Conservation (phyloP, 2,888 invertebrate genomes). For the Lysandra coridon region DNA sequence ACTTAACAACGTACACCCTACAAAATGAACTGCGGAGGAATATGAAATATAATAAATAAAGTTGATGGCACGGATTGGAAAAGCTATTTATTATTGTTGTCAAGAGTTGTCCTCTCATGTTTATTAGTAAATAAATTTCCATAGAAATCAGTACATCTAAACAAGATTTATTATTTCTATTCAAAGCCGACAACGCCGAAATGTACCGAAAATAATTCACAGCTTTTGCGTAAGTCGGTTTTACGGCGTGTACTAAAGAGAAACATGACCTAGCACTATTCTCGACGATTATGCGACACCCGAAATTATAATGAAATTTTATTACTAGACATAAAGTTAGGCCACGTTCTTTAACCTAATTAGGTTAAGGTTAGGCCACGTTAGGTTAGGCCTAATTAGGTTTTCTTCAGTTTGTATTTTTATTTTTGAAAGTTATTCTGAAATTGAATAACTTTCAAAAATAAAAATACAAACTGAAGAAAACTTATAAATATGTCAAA, state of each 20-base stretch:
- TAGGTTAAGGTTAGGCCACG: not conserved
- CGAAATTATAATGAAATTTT: constrained; percentile 24
- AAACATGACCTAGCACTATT: constrained; percentile 40
- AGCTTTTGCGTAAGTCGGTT: constrained; percentile 3
- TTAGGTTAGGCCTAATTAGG: too few relatives aligned
- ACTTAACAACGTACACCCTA: not conserved
- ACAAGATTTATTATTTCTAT: not conserved
- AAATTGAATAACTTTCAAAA: not conserved
- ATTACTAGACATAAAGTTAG: not conserved
- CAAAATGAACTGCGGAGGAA: not conserved
- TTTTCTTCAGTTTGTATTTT: too few relatives aligned
- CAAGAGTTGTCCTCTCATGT: not conserved
- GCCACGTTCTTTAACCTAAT: not conserved
- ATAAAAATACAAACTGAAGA: not conserved
- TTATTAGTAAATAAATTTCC: not conserved
- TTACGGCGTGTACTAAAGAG: constrained; percentile 34
- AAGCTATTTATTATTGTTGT: not conserved
- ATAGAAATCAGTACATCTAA: not conserved
- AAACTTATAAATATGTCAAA: not conserved
- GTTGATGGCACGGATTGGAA: not conserved
- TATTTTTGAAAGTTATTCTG: too few relatives aligned
- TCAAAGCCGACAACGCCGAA: constrained; percentile 1
- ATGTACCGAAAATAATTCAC: constrained; percentile 13
- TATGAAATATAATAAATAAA: not conserved
- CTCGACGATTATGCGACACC: constrained; percentile 41